These are phyloP conservation scores for Vimba vimba DNA, from an alignment of 2,113 vertebrate genomes.

Conservation along the genomic window DNA sequence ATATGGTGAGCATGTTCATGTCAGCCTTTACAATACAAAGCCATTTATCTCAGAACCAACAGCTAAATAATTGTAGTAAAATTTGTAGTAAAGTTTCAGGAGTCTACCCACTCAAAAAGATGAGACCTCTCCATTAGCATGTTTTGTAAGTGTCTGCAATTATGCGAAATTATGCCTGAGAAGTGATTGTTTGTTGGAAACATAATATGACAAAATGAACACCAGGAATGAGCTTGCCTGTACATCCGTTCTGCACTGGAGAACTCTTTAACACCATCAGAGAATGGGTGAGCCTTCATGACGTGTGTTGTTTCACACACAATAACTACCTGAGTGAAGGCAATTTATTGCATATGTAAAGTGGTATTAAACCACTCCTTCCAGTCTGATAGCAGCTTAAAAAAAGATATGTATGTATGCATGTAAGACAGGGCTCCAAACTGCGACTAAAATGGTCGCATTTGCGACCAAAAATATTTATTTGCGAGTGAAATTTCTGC, in stretches of 20 bases:
- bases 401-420: not conserved
- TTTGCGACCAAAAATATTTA: no score
- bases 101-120: not conserved
- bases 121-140: not conserved
- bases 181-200: not conserved
- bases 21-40: not conserved
- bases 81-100: not conserved
- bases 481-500: no score
- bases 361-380: not conserved
- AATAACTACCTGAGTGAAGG: not conserved
- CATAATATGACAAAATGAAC: conserved; percentile 7
- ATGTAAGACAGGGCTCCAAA: no score
- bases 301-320: not conserved
- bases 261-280: not conserved
- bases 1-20: not conserved
- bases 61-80: not conserved
- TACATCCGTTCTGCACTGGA: not conserved
- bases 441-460: no score
- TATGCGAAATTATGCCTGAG: not conserved
- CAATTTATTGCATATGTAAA: not conserved
- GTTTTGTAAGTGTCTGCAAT: not conserved
- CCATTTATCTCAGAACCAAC: not conserved
- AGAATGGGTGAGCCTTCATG: not conserved
- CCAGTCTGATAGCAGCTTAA: not conserved
- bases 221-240: conserved; percentile 14